Base-by-base conservation (phyloP, 2,888 invertebrate species). In the Hoplodrina blanda region DNA sequence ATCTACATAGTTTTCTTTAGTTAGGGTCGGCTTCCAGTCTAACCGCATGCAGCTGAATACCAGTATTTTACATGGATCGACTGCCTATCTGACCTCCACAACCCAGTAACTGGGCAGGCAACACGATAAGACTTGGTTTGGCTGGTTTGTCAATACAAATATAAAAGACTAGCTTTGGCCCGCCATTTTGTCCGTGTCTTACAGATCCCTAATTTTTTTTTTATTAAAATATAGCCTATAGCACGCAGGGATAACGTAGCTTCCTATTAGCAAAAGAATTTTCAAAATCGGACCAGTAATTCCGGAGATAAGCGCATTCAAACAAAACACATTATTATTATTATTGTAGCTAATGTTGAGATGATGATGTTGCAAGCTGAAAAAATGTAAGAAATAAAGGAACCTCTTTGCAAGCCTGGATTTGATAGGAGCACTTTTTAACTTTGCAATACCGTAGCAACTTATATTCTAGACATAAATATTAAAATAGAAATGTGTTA, bases 371-470 rank as follows among this genome's bases (percentile, higher is more conserved):
- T 57, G 54, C n/a, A 49, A n/a, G 64, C 78, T 78, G 78, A 62
- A 78, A 75, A 55, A 19, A 11, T 8, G 19, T 8, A 15, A 50
- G 68, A 61, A 60, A 77, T 11, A 30, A 30, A 37, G 52, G 44
- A 68, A 55, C 76, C 72, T 74, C 69, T 20, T 15, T 30, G 44
- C 30, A 60, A 65, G 52, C 75, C 75, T 84, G 81, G 81, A 60
- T 74, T 69, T 33, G 70, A 81, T 49, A 20, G 2, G 5, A 33
- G 60, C 77, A 33, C 2, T 61, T 65, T 63, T 66, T 70, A 84
- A 84, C 65, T 79, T 84, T 79, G 79, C 84, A 84, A 79, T 59
- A 73, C 81, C 68, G 72, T 59, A 4, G 49, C 6, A 73, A 20
- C 66, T 70, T 77, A 84, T 17, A 69, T 4, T n/a, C 61, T 81